Evolutionary conservation across 2,888 invertebrate genomes (phyloP).

Genomic region (Masnerella sp.): DNA sequence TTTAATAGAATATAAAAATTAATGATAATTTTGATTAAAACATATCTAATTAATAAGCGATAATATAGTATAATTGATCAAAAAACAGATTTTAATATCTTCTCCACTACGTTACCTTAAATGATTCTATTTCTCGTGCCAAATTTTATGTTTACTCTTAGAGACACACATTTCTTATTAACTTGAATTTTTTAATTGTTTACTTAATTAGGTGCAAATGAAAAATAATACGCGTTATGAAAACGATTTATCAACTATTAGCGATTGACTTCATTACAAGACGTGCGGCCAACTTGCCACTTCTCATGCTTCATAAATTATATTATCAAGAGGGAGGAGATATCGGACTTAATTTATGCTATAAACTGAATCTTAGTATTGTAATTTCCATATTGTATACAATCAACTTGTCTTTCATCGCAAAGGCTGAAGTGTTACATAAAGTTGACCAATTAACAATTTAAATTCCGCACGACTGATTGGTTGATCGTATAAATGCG

Average conservation of each 20-base stretch:
- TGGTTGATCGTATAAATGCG: conserved; percentile 15
- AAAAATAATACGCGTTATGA: background rate
- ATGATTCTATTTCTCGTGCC: no score
- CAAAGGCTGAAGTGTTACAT: conserved; percentile 32
- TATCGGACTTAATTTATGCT: conserved; percentile 26
- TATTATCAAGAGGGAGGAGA: conserved; percentile 20
- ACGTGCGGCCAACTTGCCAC: background rate
- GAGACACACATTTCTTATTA: background rate
- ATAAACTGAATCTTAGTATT: conserved; percentile 21
- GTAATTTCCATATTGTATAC: conserved; percentile 12
- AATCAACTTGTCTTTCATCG: conserved; percentile 11
- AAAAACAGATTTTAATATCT: no score
- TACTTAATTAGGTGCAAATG: conserved; percentile 9
- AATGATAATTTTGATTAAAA: no score
- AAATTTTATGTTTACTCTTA: no score
- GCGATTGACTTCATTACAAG: conserved; percentile 1
- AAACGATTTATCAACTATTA: conserved; percentile 1
- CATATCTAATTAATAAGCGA: no score
- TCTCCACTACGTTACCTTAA: background rate
- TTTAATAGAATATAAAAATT: no score
- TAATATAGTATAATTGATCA: no score
- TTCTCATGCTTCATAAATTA: conserved; percentile 15
- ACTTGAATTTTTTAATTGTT: background rate
- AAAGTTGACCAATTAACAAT: conserved; percentile 31
- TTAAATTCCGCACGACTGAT: conserved; percentile 15